phyloP scores from a whole-genome alignment of 2,888 invertebrate species.

The Agriopis marginaria region DNA sequence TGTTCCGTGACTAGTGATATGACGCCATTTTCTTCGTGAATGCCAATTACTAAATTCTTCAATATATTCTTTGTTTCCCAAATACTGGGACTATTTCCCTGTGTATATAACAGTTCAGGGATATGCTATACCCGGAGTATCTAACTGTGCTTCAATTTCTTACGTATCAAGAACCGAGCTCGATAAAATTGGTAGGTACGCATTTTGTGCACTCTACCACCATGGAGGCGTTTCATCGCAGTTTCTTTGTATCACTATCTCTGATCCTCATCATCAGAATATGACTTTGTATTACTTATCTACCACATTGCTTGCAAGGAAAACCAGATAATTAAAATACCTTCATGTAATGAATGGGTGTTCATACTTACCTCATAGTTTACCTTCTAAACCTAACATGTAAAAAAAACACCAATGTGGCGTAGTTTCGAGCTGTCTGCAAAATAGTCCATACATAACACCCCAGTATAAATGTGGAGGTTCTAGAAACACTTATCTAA shows the following conservation, averaged over 20 bases:
- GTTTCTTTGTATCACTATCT: conserved; percentile 43
- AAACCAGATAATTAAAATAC: not conserved
- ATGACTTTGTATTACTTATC: conserved; percentile 3
- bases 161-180: conserved; percentile 48
- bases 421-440: conserved; percentile 29
- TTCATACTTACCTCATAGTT: conserved; percentile 3
- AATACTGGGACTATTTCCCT: conserved; percentile 26
- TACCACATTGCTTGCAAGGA: conserved; percentile 2
- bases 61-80: conserved; percentile 75
- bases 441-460: not conserved
- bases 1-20: conserved; percentile 86
- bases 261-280: conserved; percentile 6
- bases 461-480: not conserved
- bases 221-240: conserved; percentile 68
- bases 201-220: conserved; percentile 80
- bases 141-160: conserved; percentile 35
- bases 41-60: conserved; percentile 84
- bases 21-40: conserved; percentile 87
- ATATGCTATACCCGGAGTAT: conserved; percentile 13
- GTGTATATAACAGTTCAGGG: conserved; percentile 10
- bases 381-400: conserved; percentile 31
- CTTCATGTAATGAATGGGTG: not conserved
- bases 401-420: conserved; percentile 31
- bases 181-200: conserved; percentile 54
- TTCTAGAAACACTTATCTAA: conserved; percentile 29